A percentile compares a stretch with the other conserved stretches of the same genome.
Conservation (phyloP, 2,888 invertebrate species). For the Eristalis arbustorum region DNA sequence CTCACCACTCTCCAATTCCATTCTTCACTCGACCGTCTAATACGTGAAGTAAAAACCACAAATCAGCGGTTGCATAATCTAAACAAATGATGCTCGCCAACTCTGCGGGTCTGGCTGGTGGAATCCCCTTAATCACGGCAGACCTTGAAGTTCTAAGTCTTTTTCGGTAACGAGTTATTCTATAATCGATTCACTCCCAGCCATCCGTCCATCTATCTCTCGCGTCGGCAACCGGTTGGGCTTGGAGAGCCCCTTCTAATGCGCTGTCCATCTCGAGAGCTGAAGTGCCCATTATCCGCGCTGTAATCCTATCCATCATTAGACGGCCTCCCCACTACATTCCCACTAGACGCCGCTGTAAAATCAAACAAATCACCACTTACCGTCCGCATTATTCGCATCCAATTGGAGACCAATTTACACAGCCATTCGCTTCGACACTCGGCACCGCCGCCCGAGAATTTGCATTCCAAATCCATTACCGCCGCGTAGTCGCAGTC, state of each 20-base stretch:
- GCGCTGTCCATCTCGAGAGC: neutral
- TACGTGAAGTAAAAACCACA: neutral
- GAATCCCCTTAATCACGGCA: neutral
- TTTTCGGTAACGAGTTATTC: neutral
- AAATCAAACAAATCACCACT: conserved; percentile 4
- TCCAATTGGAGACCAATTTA: conserved; percentile 36
- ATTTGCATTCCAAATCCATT: conserved; percentile 45
- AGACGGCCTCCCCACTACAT: too few relatives aligned
- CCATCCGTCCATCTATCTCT: neutral
- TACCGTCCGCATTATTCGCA: neutral
- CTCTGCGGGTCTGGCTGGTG: neutral
- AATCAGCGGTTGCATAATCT: neutral
- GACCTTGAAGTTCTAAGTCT: neutral
- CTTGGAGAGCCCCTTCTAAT: neutral
- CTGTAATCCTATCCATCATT: neutral
- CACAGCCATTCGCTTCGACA: conserved; percentile 9
- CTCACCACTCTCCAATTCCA: too few relatives aligned
- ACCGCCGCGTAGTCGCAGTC: neutral
- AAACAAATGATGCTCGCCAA: neutral
- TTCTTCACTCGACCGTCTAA: neutral
- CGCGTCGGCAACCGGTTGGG: neutral
- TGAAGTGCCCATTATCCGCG: neutral
- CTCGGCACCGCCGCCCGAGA: neutral
- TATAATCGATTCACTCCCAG: neutral
- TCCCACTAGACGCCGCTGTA: neutral